A percentile compares a stretch with the other conserved stretches of the same genome.
Evolutionary conservation across 2,888 invertebrate genomes (phyloP).

Genomic region (Idaea biselata): DNA sequence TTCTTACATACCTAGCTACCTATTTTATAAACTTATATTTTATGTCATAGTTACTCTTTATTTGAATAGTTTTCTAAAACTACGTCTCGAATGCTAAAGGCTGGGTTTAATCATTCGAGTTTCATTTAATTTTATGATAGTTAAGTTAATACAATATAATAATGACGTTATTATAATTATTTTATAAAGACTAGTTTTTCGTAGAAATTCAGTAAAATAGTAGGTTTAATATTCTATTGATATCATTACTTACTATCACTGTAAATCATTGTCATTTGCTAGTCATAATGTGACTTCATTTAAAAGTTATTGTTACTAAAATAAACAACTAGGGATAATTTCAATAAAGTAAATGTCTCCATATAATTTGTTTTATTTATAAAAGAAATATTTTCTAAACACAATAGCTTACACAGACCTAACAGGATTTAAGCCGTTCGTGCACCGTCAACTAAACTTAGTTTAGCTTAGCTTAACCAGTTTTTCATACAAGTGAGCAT

Average conservation of each 20-base stretch:
- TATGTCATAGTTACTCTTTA: not conserved
- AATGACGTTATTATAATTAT: not conserved
- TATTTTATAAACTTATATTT: not conserved
- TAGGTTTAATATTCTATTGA: not conserved
- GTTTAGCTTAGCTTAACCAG: no score
- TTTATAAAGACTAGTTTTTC: not conserved
- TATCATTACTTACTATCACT: not conserved
- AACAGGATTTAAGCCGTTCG: no score
- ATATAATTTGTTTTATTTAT: not conserved
- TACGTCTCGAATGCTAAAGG: not conserved
- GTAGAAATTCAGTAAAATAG: not conserved
- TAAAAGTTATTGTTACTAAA: slow-evolving; percentile 21
- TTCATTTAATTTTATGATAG: not conserved
- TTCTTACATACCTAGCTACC: not conserved
- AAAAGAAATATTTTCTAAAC: no score
- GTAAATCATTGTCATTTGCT: not conserved
- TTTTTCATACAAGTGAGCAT: no score
- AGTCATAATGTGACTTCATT: slow-evolving; percentile 16
- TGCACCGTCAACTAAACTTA: no score
- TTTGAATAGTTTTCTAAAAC: not conserved
- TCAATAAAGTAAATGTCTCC: not conserved
- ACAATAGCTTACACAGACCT: no score
- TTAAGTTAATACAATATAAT: not conserved
- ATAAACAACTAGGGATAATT: slow-evolving; percentile 19
- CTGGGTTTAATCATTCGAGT: not conserved